Evolutionary conservation across 2,888 invertebrate species (phyloP), one percentile per base, ranked within the genome.

Genomic region (Cantharis nigra): DNA sequence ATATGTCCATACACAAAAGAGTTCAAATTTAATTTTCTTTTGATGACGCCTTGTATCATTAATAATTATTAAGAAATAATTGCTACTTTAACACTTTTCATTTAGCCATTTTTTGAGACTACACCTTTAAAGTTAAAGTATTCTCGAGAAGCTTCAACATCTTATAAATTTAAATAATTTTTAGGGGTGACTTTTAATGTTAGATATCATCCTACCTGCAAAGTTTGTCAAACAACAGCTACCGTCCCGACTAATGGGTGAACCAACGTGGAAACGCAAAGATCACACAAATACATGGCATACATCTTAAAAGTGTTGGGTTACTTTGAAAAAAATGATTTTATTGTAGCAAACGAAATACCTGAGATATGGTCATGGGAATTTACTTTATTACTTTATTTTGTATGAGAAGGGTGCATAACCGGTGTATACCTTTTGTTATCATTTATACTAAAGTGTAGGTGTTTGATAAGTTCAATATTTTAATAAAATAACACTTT

Each of bases 261-360:
- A 78, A 78, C 49, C 63, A 62, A 75, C 69, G 75, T 78, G 78
- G 78, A 78, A 78, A 78, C 72, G 78, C 75, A 71, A 72, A 78
- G 72, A 78, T 78, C 77, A 78, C 71, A 74, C 63, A 78, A 77
- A 72, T 69, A 72, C 16, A 62, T 16, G 1, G 16, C 1, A 16
- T 71, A 72, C 16, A 62, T 71, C 74, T 70, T 49, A 70, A 78
- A 78, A 72, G 78, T 78, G 78, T 78, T 75, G 70, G 71, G 70
- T 78, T 78, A 78, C 49, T 49, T 49, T 49, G 72, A 78, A 65
- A 16, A 65, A 72, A 75, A 72, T 71, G 69, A 64, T 73, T 18
- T 70, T 76, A 72, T 78, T 77, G 77, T 77, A n/a, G 26, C 28
- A 70, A 26, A 49, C 26, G 49, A 14, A 63, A 63, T 78, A 78